A percentile compares a stretch with the other conserved stretches of the same genome.
Evolutionary conservation across 2,113 vertebrate species (phyloP).

Genomic region (Ia io): DNA sequence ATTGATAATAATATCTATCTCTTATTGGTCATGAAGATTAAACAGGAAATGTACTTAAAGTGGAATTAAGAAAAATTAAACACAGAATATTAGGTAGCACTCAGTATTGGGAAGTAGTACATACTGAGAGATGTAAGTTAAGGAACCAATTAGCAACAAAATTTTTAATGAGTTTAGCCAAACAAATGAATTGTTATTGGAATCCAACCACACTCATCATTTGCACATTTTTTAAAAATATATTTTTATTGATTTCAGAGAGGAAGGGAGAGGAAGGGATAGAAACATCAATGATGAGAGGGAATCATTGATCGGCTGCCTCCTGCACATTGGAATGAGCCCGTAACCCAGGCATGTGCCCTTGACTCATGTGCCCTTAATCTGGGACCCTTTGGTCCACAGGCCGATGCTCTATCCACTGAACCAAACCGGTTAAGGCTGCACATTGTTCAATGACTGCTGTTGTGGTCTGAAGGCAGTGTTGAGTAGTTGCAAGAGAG

Average conservation of each 20-base stretch:
- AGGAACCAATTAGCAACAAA: neutral
- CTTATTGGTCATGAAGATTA: neutral
- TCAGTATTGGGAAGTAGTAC: neutral
- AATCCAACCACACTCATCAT: neutral
- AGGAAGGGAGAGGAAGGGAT: no score
- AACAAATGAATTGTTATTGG: neutral
- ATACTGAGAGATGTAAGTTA: neutral
- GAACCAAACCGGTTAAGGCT: no score
- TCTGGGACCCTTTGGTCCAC: no score
- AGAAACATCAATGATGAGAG: no score
- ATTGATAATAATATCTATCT: neutral
- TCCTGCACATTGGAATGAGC: no score
- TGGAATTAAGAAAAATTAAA: neutral
- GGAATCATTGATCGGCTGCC: no score
- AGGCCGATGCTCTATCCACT: no score
- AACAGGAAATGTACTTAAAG: neutral
- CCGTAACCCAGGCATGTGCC: no score
- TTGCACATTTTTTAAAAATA: no score
- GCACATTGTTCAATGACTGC: neutral
- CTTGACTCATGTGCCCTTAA: no score
- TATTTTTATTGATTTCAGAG: no score
- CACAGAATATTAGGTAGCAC: neutral
- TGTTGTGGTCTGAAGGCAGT: neutral
- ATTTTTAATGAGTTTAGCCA: neutral
- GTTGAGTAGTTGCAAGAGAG: neutral